Base-by-base conservation (phyloP, 2,797 vertebrate species). In the Hypotaenidia philippensis region DNA sequence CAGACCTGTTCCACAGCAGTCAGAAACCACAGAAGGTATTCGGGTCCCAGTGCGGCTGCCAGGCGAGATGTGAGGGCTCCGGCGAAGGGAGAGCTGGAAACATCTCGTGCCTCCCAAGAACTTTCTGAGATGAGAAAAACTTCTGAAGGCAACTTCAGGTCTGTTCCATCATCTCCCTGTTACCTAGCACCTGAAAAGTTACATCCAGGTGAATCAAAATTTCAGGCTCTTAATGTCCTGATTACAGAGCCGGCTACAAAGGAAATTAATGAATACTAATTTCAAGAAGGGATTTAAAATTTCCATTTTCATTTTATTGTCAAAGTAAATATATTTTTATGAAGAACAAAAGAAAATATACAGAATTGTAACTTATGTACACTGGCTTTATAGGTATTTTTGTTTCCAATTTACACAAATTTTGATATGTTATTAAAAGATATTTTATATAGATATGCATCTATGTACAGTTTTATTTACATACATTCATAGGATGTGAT, bases 401-500 rank as follows among this genome's bases (percentile, higher is more conserved):
- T 98, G 98, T 98, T 98, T 98, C 97, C 98, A 98, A 98, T 99
- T 98, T 98, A 98, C 98, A 99, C 96, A 98, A 98, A 98, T 98
- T 98, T 97, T 97, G 98, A 98, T 98, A 97, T 66, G 97, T 98
- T 98, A 98, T 98, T 98, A 98, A 98, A 98, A 98, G 98, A 98
- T 98, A 97, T 97, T 97, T 98, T 98, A 98, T 97, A 98, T 97
- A 97, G 98, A 98, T 97, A 97, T 97, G 98, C 97, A 97, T 95
- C 97, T 97, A 98, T 98, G 97, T 98, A 98, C 98, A 98, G 83
- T 97, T 97, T 96, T 99, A 99, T 99, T 99, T 99, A 99, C 99
- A 99, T 99, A 99, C 99, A 99, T 99, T 99, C 99, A 99, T 99
- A 99, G 98, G 98, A 99, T 99, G 99, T 96, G 98, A 98, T 98